Conservation (phyloP, 2,888 invertebrate species). For the Omphaloscelis lunosa region DNA sequence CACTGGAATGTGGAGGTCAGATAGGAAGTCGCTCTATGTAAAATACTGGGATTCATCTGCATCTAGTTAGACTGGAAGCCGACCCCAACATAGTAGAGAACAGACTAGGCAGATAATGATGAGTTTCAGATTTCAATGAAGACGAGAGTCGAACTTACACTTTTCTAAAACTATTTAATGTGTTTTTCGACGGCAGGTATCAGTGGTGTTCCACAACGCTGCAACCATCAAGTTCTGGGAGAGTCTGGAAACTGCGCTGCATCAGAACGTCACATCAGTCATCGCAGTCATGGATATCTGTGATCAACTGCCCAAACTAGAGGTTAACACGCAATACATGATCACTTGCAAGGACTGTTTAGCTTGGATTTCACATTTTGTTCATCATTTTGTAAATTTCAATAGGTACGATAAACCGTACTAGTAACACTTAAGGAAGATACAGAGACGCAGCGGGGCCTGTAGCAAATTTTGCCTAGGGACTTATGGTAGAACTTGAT, state of each 20-base stretch:
- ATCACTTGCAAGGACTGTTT: not conserved
- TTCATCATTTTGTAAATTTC: not conserved
- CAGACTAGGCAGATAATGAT: no score
- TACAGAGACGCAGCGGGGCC: no score
- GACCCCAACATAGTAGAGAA: no score
- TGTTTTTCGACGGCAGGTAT: conserved; percentile 83
- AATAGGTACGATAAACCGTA: not conserved
- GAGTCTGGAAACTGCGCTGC: conserved; percentile 92
- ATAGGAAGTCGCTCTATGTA: no score
- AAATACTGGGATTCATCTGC: no score
- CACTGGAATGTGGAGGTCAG: no score
- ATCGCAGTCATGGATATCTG: conserved; percentile 92
- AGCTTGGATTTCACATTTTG: no score
- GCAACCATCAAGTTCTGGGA: conserved; percentile 95
- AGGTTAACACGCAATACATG: conserved; percentile 84
- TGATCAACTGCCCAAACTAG: conserved; percentile 92
- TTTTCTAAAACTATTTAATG: not conserved
- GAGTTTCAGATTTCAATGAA: no score
- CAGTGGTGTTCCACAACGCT: conserved; percentile 94
- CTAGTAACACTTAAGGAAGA: not conserved
- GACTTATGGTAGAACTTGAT: no score
- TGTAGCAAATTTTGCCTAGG: no score
- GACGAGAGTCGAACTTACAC: not conserved
- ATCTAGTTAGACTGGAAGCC: no score
- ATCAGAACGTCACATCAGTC: conserved; percentile 94